These are phyloP conservation scores for Natrix natrix DNA, from an alignment of 2,797 vertebrate genomes.

Conservation along the genomic window DNA sequence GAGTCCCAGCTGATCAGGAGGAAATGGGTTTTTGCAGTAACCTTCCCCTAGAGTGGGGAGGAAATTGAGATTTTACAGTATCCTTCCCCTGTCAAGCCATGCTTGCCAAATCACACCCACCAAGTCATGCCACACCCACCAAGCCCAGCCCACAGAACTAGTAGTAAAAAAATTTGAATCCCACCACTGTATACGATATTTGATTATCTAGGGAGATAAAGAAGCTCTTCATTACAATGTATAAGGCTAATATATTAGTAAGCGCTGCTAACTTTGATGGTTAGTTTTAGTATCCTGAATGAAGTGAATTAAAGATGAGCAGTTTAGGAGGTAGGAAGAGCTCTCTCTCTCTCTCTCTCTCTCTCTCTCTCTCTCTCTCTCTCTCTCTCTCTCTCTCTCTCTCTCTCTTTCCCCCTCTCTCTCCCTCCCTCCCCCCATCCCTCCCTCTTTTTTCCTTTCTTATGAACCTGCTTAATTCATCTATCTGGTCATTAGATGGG, in stretches of 20 bases:
- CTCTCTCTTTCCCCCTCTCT: accelerated
- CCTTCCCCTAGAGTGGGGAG: too few species aligned
- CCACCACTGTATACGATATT: not conserved
- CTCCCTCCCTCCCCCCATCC: accelerated
- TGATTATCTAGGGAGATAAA: not conserved
- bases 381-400: accelerated
- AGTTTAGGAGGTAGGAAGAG: not conserved
- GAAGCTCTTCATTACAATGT: not conserved
- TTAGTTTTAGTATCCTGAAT: not conserved
- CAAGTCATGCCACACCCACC: too few species aligned
- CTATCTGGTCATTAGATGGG: not conserved
- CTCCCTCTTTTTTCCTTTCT: not conserved
- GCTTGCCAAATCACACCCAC: too few species aligned
- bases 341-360: too few species aligned
- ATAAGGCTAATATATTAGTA: not conserved
- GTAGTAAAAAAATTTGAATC: too few species aligned
- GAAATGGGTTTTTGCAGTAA: too few species aligned
- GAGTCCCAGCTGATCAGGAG: too few species aligned
- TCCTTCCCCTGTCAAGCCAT: too few species aligned
- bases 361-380: too few species aligned
- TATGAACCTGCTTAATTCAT: not conserved
- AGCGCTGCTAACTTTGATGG: not conserved
- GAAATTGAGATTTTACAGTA: too few species aligned
- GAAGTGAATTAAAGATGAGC: not conserved
- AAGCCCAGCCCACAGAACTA: too few species aligned